phyloP scores from a whole-genome alignment of 1,140 invertebrate species.

The Pseudomyrmex concolor region DNA sequence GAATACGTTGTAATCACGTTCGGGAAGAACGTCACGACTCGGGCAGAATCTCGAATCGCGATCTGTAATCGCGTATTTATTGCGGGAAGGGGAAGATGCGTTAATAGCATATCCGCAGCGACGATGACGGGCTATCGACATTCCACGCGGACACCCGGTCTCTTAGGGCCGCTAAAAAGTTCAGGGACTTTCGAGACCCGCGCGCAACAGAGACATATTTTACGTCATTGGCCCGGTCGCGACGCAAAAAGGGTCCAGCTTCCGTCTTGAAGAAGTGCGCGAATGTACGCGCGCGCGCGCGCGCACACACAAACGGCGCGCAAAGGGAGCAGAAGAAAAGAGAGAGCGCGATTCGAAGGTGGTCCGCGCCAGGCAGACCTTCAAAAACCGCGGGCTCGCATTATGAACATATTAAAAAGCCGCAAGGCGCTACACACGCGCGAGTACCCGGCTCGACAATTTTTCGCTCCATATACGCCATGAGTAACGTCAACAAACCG shows the following conservation, averaged over 20 bases:
- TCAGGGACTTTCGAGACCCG: slow-evolving; percentile 69
- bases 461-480: slow-evolving; percentile 61
- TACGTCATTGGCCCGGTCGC: slow-evolving; percentile 70
- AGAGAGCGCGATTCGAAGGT: slow-evolving; percentile 57
- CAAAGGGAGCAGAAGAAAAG: not conserved
- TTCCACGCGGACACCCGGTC: slow-evolving; percentile 78
- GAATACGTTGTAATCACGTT: not conserved
- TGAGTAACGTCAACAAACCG: slow-evolving; percentile 52
- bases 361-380: slow-evolving; percentile 62
- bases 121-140: slow-evolving; percentile 80
- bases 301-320: not conserved
- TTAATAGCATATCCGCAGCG: slow-evolving; percentile 67
- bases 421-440: slow-evolving; percentile 61
- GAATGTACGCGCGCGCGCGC: slow-evolving; percentile 40
- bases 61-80: slow-evolving; percentile 59
- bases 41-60: slow-evolving; percentile 17
- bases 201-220: slow-evolving; percentile 81
- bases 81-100: not conserved
- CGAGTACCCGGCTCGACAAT: slow-evolving; percentile 24
- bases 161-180: slow-evolving; percentile 76
- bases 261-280: slow-evolving; percentile 60
- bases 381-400: slow-evolving; percentile 67
- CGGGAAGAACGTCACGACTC: not conserved
- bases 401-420: slow-evolving; percentile 74
- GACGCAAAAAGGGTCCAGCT: slow-evolving; percentile 65